phyloP scores from a whole-genome alignment of 2,797 vertebrate genomes.

The Oophaga sylvatica region DNA sequence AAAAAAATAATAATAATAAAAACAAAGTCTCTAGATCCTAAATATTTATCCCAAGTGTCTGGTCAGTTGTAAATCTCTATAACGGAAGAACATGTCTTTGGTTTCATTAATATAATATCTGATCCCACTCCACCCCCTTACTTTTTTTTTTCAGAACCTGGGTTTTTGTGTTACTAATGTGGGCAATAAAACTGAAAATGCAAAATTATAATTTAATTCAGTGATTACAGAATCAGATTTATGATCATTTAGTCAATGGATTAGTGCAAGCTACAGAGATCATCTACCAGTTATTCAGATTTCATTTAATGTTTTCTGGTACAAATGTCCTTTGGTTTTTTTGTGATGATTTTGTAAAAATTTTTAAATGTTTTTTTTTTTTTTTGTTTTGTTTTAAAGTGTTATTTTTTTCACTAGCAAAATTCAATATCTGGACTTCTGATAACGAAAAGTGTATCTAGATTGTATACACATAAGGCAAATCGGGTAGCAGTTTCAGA shows the following conservation, averaged over 20 bases:
- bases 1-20: not conserved
- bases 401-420: conserved; percentile 46
- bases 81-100: conserved; percentile 39
- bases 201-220: conserved; percentile 62
- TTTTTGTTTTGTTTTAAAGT: conserved; percentile 58
- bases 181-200: conserved; percentile 57
- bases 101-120: conserved; percentile 24
- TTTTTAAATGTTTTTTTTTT: conserved; percentile 19
- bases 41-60: not conserved
- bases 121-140: not conserved
- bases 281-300: conserved; percentile 62
- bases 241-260: conserved; percentile 64
- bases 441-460: conserved; percentile 70
- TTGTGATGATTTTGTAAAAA: conserved; percentile 60
- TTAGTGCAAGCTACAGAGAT: conserved; percentile 76
- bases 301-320: conserved; percentile 50
- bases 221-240: conserved; percentile 67
- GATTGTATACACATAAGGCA: conserved; percentile 79
- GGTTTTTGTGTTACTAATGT: not conserved
- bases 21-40: not conserved
- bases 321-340: conserved; percentile 78
- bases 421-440: conserved; percentile 66
- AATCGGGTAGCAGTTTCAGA: conserved; percentile 68
- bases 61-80: not conserved
- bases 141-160: not conserved